Conservation (phyloP, 2,888 invertebrate genomes). For the Ophion obscuratus region DNA sequence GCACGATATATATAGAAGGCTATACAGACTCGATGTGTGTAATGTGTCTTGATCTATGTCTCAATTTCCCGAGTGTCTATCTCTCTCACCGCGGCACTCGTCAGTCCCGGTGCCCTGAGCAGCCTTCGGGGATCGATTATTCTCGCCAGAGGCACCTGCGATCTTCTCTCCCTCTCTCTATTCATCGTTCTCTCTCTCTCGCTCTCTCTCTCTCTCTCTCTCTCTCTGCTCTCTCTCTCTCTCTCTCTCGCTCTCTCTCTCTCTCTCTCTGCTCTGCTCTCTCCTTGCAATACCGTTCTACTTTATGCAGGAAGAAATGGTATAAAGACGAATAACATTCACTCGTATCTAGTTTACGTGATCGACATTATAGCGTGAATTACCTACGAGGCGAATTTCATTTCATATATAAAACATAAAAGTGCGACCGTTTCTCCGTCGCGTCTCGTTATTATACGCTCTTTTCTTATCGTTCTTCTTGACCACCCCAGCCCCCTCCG, state of each 20-base stretch:
- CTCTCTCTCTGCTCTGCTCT: constrained; percentile 16
- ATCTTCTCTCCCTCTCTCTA: constrained; percentile 58
- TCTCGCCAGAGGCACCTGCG: constrained; percentile 67
- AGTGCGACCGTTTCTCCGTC: constrained; percentile 14
- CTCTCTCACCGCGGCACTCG: constrained; percentile 40
- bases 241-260: constrained; percentile 26
- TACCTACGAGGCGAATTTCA: constrained; percentile 60
- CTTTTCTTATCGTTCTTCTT: constrained; percentile 12
- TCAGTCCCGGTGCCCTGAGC: constrained; percentile 52
- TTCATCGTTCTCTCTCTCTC: neutral
- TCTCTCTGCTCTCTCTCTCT: constrained; percentile 16
- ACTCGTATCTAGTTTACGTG: neutral
- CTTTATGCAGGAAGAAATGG: constrained; percentile 11
- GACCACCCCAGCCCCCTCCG: neutral
- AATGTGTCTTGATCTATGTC: constrained; percentile 71
- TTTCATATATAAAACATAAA: constrained; percentile 28
- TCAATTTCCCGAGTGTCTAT: constrained; percentile 67
- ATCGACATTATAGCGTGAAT: constrained; percentile 50
- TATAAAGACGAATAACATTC: constrained; percentile 33
- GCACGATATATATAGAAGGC: constrained; percentile 10
- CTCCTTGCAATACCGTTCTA: constrained; percentile 9
- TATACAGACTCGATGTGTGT: constrained; percentile 48
- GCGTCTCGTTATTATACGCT: constrained; percentile 18
- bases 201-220: constrained; percentile 40
- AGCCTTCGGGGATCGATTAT: constrained; percentile 69